Percentiles rank a stretch among this genome's conserved stretches.
phyloP scores from a whole-genome alignment of 2,888 invertebrate species.

The Aspidiotus destructor region DNA sequence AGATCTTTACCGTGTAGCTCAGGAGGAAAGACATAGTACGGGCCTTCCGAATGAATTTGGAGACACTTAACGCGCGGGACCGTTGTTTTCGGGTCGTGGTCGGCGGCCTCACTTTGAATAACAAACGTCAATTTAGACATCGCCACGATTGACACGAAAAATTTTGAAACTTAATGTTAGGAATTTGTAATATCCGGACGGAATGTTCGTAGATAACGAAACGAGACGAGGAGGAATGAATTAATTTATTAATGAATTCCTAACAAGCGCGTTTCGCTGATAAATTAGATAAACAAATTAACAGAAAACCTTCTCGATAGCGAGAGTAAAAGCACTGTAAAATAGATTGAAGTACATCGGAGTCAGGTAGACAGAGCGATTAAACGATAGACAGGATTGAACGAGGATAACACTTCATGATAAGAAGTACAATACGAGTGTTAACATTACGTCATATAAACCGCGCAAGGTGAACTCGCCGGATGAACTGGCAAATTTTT shows the following conservation, averaged over 20 bases:
- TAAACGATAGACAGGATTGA: constrained; percentile 1
- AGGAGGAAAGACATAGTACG: too few species aligned
- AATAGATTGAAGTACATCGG: not conserved
- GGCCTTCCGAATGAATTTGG: too few species aligned
- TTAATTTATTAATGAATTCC: constrained; percentile 7
- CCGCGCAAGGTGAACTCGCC: too few species aligned
- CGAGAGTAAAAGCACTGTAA: not conserved
- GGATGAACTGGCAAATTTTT: too few species aligned
- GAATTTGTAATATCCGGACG: not conserved
- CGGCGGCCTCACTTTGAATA: too few species aligned
- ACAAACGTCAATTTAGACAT: too few species aligned
- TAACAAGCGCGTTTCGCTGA: not conserved
- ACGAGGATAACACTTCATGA: not conserved
- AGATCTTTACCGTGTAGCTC: too few species aligned
- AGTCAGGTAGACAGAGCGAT: not conserved
- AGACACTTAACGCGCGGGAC: too few species aligned
- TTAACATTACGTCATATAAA: constrained; percentile 9
- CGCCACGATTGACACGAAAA: too few species aligned
- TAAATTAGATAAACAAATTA: not conserved
- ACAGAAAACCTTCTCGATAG: not conserved
- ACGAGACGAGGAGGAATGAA: not conserved
- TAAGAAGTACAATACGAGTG: too few species aligned
- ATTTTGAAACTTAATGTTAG: too few species aligned
- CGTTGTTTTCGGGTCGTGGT: too few species aligned
- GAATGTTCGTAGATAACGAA: not conserved